Evolutionary conservation across 2,113 vertebrate species (phyloP), one percentile per base, ranked within the genome.

Genomic region (Xyrauchen texanus): DNA sequence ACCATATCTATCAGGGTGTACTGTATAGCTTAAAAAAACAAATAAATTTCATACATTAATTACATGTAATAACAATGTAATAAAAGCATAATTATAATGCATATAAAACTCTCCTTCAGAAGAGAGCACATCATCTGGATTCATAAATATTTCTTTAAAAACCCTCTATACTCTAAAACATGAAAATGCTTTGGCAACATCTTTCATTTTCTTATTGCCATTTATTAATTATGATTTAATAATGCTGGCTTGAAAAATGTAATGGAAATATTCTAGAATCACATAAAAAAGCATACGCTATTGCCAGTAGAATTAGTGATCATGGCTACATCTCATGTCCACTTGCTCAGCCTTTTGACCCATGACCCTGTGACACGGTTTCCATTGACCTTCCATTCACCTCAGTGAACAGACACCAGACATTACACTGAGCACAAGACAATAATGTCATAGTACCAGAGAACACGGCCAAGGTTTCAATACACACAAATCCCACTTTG

Each of bases 401-500:
- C 65, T 42, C 47, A 15, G 21, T 57, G 53, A 34, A 49, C 21
- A 49, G 66, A 72, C 15, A 34, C 21, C 21, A 34, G 21, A 34
- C 21, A 34, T 34, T 34, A 34, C 21, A 3, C 12, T 4, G 44
- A 75, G 10, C n/a, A 7, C 12, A n/a, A 61, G 64, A 67, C 15
- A 58, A 53, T 72, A 68, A 58, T 65, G 57, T 73, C 76, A 70
- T 47, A 75, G 75, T 45, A 7, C n/a, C 0, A 5, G 47, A 34
- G 21, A 34, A 34, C 21, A 34, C 3, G 21, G 21, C 21, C 21
- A 34, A 34, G 13, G 34, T 53, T 76, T 55, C 8, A 65, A 76
- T 5, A 46, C 60, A 52, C 45, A 79, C 79, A 81, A 78, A 85
- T 66, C 52, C 60, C 47, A 67, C 42, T 76, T 34, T 76, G 62